A percentile compares a stretch with the other conserved stretches of the same genome.
These are phyloP conservation scores for Pandemis heparana DNA, from an alignment of 2,888 invertebrate species.

Conservation along the genomic window DNA sequence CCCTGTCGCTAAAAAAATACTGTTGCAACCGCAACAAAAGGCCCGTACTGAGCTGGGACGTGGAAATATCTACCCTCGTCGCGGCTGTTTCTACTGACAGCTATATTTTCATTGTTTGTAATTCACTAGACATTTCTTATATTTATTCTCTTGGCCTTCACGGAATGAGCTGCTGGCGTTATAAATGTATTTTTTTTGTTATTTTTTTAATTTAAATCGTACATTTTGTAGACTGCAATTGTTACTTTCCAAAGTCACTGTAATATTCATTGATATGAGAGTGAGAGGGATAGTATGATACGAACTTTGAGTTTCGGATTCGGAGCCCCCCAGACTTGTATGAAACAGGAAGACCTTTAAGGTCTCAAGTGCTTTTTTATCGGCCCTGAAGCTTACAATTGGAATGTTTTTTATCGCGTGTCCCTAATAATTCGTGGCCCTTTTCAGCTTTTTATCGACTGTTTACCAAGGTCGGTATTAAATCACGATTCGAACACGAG, in stretches of 20 bases:
- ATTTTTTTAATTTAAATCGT: no score
- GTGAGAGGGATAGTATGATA: no score
- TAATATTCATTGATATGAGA: no score
- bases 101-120: constrained; percentile 30
- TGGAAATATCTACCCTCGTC: constrained; percentile 9
- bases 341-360: neutral
- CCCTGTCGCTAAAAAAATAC: constrained; percentile 34
- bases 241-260: no score
- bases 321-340: neutral
- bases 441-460: constrained; percentile 15
- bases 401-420: constrained; percentile 7
- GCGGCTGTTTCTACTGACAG: neutral
- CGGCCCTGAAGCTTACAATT: neutral
- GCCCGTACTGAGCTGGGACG: constrained; percentile 19
- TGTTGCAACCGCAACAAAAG: constrained; percentile 32
- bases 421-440: constrained; percentile 13
- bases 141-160: neutral
- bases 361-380: constrained; percentile 5
- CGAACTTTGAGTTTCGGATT: no score
- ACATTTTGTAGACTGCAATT: no score
- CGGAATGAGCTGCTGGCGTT: no score
- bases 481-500: neutral
- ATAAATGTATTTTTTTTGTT: no score
- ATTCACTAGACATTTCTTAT: neutral
- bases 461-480: constrained; percentile 9